Evolutionary conservation across 2,113 vertebrate genomes (phyloP).

Genomic region (Oncorhynchus masou): DNA sequence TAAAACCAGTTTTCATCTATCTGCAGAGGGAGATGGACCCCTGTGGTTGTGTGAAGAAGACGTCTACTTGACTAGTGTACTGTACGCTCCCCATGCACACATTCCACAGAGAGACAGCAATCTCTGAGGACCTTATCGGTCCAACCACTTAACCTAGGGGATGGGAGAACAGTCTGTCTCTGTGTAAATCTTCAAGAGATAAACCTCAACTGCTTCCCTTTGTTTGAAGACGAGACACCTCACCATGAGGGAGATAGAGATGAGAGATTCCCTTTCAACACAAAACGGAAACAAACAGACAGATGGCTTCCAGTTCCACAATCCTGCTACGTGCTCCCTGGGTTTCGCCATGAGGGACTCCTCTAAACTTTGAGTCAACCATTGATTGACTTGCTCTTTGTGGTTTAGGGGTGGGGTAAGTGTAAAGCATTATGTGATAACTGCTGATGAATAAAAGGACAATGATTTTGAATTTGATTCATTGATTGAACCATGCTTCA

Average conservation of each 20-base stretch:
- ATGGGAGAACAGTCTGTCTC: not conserved
- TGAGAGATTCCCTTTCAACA: conserved; percentile 16
- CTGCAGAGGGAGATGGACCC: not conserved
- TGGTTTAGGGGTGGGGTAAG: no score
- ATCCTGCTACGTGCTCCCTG: conserved; percentile 16
- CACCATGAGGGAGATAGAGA: conserved; percentile 2
- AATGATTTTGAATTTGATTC: no score
- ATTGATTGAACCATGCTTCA: no score
- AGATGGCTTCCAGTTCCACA: not conserved
- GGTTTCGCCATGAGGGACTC: not conserved
- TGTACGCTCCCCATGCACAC: not conserved
- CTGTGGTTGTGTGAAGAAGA: not conserved
- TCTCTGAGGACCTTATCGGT: not conserved
- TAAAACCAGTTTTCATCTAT: not conserved
- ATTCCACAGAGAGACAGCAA: not conserved
- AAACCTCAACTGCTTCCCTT: conserved; percentile 19
- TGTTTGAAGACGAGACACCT: conserved; percentile 19
- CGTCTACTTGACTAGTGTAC: not conserved
- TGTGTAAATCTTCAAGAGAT: conserved; percentile 26
- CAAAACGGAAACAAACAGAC: conserved; percentile 36
- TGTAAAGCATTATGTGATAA: no score
- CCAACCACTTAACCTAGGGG: not conserved
- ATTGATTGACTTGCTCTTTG: no score
- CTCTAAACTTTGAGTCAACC: not conserved
- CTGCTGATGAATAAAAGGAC: no score